Base-by-base conservation (phyloP, 92 coral and sea anemone genomes). In the Meandrina meandrites region DNA sequence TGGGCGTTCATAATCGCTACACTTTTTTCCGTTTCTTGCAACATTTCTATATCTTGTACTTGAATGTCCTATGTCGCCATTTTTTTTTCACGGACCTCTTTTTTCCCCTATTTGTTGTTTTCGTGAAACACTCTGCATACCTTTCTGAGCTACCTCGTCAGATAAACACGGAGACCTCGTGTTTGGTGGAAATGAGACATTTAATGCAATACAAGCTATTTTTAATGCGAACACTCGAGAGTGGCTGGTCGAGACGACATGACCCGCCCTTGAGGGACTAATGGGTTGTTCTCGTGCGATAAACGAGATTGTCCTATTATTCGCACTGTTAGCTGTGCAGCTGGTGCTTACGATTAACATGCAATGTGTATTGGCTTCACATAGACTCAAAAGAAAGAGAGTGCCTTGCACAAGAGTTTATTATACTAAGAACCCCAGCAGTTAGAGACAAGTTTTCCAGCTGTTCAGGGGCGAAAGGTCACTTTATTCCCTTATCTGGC, bases 401-500 rank as follows among this genome's bases (percentile, higher is more conserved):
- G 42, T 69, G 30, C 13, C 42, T 22, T 36, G 5, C 32, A 10
- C 16, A 50, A 32, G 68, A 45, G 9, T 68, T 1, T 35, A 47
- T 50, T 30, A 13, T 12, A 1, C 53, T 31, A 30, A 71, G 22
- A 67, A 47, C 31, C 37, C 86, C 42, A 71, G n/a, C 48, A 32
- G 62, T 74, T 74, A 51, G 37, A 22, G 56, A 30, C 86, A 83
- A 31, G 77, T 69, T 67, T 57, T 74, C 72, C 87, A 84, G 87
- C 80, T 84, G 87, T 67, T 51, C 24, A 5, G 57, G 31, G 87
- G 80, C 72, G 87, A 84, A 75, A 84, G 87, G 87, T 84, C 87
- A 84, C 22, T 71, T 32, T 22, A 6, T 81, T 67, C 85, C 67
- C 56, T 32, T 83, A 71, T 71, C 86, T 30, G 32, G 57, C 86